A percentile compares a stretch with the other conserved stretches of the same genome.
These are phyloP conservation scores for Dexiosoma caninum DNA, from an alignment of 2,888 invertebrate species.

Conservation along the genomic window DNA sequence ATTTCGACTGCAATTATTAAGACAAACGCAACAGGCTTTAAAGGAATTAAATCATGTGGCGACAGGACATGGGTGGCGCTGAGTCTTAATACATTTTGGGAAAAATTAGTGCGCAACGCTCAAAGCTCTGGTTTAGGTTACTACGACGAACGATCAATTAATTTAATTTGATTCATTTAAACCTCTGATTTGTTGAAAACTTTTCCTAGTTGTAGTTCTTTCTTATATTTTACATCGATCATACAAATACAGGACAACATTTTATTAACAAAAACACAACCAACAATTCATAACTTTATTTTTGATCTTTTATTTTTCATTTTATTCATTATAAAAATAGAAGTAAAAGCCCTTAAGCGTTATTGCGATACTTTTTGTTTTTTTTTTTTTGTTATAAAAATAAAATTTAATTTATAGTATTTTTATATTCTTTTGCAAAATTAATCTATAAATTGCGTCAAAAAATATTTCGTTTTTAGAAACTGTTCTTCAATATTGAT, in stretches of 20 bases:
- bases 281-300: slow-evolving; percentile 46
- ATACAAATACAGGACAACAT: slow-evolving; percentile 40
- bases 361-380: neutral
- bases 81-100: too few relatives aligned
- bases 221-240: slow-evolving; percentile 50
- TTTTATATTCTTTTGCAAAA: neutral
- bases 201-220: slow-evolving; percentile 11
- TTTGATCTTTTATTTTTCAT: slow-evolving; percentile 31
- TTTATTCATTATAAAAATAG: slow-evolving; percentile 52
- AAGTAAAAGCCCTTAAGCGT: slow-evolving; percentile 35
- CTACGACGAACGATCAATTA: too few relatives aligned
- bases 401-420: slow-evolving; percentile 38
- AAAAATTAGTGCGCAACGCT: too few relatives aligned
- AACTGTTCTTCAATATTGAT: too few relatives aligned
- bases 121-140: too few relatives aligned
- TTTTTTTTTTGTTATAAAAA: too few relatives aligned
- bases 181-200: neutral
- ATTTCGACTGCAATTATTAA: slow-evolving; percentile 15
- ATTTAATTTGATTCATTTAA: too few relatives aligned
- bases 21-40: neutral
- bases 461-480: neutral
- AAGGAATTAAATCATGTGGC: slow-evolving; percentile 22
- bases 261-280: slow-evolving; percentile 23
- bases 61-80: too few relatives aligned
- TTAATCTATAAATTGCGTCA: neutral